Base-by-base conservation (phyloP, 2,113 vertebrate genomes). In the Paratilapia polleni region DNA sequence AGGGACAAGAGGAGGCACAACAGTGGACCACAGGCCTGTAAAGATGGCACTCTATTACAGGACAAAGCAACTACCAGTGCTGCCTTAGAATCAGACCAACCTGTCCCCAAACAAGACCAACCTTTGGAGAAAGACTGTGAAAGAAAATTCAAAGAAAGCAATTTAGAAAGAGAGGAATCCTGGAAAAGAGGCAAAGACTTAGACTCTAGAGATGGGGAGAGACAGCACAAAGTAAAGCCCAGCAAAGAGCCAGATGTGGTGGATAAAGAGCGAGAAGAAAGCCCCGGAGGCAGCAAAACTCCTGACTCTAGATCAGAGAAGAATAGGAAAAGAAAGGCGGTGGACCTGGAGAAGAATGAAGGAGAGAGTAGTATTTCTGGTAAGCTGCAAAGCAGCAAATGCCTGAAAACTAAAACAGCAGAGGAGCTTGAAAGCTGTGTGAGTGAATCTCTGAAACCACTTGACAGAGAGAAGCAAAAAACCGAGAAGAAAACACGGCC, bases 11-110 rank as follows among this genome's bases (percentile, higher is more conserved):
- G 83, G 96, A 36, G 83, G 90, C 0, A 34, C 95, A 4, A 94
- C 96, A 81, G 93, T 96, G 87, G 92, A 95, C 56, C 95, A 13
- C 54, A 95, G 0, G 94, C 93, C 89, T 94, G 95, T 81, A 96
- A 97, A 12, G 97, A 98, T 88, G 96, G 95, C 59, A 96, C 96
- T 1, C 96, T 96, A 1, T 96, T 96, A 64, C 93, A 94, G 83
- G 97, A 97, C 10, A 5, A 54, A 62, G 96, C 95, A 2, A 96
- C 96, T 96, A 95, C 96, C 73, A 95, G 95, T 0, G 90, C 96
- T 28, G 95, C 96, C 0, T 94, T 14, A 3, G 15, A 87, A n/a
- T 43, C 97, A 62, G 90, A 20, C 54, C 80, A 59, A 14, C 58
- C 34, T 36, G 22, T 49, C 8, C 10, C 43, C 5, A 85, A 83